Conservation (phyloP, 2,113 vertebrate species). For the Shinisaurus crocodilurus region DNA sequence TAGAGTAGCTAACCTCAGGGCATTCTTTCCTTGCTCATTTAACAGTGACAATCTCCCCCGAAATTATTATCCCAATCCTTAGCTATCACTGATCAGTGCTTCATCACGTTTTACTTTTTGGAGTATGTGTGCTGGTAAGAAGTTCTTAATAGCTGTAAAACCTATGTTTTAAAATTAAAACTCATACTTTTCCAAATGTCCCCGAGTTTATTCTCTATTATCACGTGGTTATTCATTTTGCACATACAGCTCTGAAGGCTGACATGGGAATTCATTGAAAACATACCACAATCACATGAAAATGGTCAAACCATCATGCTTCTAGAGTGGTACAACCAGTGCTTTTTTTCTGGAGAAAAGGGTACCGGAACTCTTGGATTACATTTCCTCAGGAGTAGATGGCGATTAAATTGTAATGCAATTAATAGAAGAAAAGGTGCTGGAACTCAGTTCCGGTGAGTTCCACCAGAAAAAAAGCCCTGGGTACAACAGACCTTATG, state of each 20-base stretch:
- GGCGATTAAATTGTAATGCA: no score
- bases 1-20: neutral
- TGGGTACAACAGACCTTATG: neutral
- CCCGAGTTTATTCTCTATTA: neutral
- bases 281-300: neutral
- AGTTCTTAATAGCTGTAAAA: constrained; percentile 1
- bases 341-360: no score
- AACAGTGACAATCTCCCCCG: neutral
- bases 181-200: neutral
- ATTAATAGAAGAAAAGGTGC: no score
- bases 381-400: no score
- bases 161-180: constrained; percentile 12
- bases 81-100: neutral
- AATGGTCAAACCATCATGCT: neutral
- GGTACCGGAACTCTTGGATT: no score
- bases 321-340: neutral
- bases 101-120: neutral
- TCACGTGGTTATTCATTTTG: neutral
- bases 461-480: no score
- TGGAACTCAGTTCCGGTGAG: no score
- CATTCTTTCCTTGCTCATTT: neutral
- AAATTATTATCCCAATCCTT: neutral
- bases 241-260: neutral
- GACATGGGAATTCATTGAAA: neutral
- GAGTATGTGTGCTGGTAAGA: neutral